A percentile compares a stretch with the other conserved stretches of the same genome.
phyloP scores from a whole-genome alignment of 2,888 invertebrate genomes.

The Drosophila robusta region DNA sequence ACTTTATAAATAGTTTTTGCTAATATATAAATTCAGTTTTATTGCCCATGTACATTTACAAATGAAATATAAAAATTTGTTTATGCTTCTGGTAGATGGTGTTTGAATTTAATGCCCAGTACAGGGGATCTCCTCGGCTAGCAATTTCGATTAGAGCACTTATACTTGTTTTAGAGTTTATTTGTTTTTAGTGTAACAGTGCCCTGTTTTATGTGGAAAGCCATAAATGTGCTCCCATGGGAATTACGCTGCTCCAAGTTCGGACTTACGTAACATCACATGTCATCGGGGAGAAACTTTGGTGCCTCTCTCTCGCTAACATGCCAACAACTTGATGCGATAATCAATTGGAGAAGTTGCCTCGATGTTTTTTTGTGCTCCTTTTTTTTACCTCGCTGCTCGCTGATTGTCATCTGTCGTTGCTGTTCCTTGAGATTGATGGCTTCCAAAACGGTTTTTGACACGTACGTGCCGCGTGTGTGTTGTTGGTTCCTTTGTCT shows the following conservation, averaged over 20 bases:
- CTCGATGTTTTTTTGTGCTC: slow-evolving; percentile 2
- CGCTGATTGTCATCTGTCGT: slow-evolving; percentile 60
- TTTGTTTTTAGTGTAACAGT: slow-evolving; percentile 24
- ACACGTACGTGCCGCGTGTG: slow-evolving; percentile 51
- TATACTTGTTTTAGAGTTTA: slow-evolving; percentile 8
- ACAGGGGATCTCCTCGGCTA: not conserved
- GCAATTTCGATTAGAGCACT: slow-evolving; percentile 10
- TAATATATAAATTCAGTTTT: slow-evolving; percentile 1
- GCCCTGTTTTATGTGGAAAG: slow-evolving; percentile 34
- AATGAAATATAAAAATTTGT: not conserved
- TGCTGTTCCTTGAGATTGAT: slow-evolving; percentile 63
- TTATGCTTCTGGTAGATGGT: not conserved
- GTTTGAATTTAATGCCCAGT: not conserved
- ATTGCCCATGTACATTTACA: slow-evolving; percentile 8
- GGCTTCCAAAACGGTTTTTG: slow-evolving; percentile 60
- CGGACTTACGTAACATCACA: slow-evolving; percentile 17
- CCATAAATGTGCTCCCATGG: slow-evolving; percentile 40
- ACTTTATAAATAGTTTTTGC: not conserved
- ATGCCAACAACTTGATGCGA: slow-evolving; percentile 59
- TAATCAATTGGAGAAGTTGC: slow-evolving; percentile 63
- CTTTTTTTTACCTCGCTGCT: slow-evolving; percentile 4
- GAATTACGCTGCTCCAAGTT: slow-evolving; percentile 29
- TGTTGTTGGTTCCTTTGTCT: slow-evolving; percentile 33
- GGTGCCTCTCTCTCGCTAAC: slow-evolving; percentile 16
- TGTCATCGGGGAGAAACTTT: slow-evolving; percentile 24